These are phyloP conservation scores for Lepus europaeus DNA, from an alignment of 2,113 vertebrate genomes.

Conservation along the genomic window DNA sequence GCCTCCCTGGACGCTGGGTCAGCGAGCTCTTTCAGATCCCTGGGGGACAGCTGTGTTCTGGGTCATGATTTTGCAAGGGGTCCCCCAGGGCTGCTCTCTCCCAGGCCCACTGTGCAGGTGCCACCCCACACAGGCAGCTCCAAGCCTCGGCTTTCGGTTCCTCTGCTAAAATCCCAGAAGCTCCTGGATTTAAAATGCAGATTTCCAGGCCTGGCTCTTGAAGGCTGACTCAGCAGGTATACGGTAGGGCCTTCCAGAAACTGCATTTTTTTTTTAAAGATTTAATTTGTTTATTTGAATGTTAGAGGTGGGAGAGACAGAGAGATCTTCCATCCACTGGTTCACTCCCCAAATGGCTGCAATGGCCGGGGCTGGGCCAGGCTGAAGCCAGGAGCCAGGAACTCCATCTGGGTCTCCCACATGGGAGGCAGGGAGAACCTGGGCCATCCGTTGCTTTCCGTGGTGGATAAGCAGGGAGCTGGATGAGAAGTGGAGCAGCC, in stretches of 20 bases:
- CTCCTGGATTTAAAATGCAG: background rate
- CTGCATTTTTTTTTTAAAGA: background rate
- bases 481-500: no score
- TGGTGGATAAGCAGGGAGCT: no score
- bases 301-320: no score
- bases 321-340: no score
- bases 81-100: background rate
- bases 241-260: background rate
- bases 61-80: background rate
- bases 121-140: background rate
- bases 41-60: background rate
- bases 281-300: no score
- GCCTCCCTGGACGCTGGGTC: background rate
- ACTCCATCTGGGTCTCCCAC: no score
- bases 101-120: no score
- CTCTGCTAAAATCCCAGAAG: background rate
- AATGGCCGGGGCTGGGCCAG: no score
- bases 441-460: no score
- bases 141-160: background rate
- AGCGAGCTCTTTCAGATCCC: slow-evolving; percentile 1
- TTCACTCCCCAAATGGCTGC: no score
- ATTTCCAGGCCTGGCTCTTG: background rate
- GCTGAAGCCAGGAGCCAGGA: no score
- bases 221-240: background rate
- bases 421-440: no score